Evolutionary conservation across 2,113 vertebrate species (phyloP).

Genomic region (Stomatorhinus ivindoensis): DNA sequence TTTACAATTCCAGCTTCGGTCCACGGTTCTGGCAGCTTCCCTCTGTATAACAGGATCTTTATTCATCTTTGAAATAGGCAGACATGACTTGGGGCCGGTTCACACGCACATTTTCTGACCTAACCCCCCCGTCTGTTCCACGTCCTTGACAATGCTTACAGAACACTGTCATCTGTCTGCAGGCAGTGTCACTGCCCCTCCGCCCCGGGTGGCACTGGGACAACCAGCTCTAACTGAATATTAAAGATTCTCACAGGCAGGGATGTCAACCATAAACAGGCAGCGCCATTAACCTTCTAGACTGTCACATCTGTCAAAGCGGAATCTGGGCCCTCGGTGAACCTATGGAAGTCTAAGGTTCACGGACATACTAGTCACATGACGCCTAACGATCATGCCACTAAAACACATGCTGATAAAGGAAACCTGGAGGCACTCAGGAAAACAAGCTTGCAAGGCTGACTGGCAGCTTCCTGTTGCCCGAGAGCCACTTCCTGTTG

Average conservation of each 20-base stretch:
- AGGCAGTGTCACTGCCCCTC: not conserved
- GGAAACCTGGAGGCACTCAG: not conserved
- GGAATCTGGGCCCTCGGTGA: not conserved
- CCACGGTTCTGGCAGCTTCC: not conserved
- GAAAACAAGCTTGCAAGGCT: not conserved
- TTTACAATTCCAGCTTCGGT: not conserved
- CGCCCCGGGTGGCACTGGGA: not conserved
- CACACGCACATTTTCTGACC: not conserved
- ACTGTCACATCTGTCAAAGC: not conserved
- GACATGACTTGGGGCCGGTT: not conserved
- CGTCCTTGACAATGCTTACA: not conserved
- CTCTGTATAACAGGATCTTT: not conserved
- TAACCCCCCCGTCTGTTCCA: not conserved
- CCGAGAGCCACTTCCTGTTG: not conserved
- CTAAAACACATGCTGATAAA: not conserved
- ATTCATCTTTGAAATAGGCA: not conserved
- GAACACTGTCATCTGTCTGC: not conserved
- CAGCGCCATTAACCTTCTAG: not conserved
- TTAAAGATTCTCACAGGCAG: not conserved
- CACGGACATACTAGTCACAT: not conserved
- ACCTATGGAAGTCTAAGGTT: not conserved
- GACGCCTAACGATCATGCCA: not conserved
- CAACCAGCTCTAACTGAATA: not conserved
- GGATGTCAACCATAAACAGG: not conserved
- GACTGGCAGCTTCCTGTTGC: not conserved